Evolutionary conservation across 1,140 invertebrate genomes (phyloP), one percentile per base, ranked within the genome.

Genomic region (Bombus confusus): DNA sequence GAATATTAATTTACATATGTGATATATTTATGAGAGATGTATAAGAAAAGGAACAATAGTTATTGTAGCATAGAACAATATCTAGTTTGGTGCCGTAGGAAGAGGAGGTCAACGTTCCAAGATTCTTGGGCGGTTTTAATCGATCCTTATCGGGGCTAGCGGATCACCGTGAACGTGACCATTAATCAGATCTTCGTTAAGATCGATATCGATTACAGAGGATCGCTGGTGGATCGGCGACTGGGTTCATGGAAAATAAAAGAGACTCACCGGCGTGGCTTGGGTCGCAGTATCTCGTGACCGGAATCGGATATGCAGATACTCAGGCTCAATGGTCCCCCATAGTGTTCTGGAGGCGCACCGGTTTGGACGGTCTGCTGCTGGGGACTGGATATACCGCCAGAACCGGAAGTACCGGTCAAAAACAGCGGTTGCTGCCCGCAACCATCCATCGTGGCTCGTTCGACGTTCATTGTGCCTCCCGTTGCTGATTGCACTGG

Each of bases 261-360:
- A 73, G 79, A 82, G 62, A 91, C 93, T 95, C 95, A 98, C 98
- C 98, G 97, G 94, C 98, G 96, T 9, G 98, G 98, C 94, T 98
- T 98, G 18, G 98, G 98, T 88, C 98, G 95, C 80, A 98, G 96
- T 93, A 98, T 98, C 94, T 98, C 98, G 94, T 98, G 97, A 89
- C 97, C 97, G 85, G 96, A 96, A 93, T 97, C 97, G 12, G 96
- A 96, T 90, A 97, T 97, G 92, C 96, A 97, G 66, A 97, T 95
- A 80, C 96, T 96, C 37, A 95, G 81, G 93, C 96, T 96, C 84
- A 97, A 93, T 31, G 97, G 96, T 84, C 96, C 96, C 66, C 90
- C 91, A 76, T 93, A 93, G 74, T 92, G 91, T 73, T 92, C 92
- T 34, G 92, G 87, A 78, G 86, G 91, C 86, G 93, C 87, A 59